phyloP scores from a whole-genome alignment of 2,888 invertebrate species.

The Orthosia gracilis region DNA sequence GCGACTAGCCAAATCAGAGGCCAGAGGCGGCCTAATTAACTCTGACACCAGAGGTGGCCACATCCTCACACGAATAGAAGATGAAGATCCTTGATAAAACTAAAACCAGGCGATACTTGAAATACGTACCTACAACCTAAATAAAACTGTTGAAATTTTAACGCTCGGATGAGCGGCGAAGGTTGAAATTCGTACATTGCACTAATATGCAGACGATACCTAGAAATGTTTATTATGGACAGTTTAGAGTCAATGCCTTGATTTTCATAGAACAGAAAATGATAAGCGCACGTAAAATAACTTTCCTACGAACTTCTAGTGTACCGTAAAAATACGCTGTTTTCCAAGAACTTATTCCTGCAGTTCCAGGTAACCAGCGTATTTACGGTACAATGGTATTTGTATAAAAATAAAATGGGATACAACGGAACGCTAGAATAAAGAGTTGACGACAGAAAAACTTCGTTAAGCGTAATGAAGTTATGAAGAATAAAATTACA shows the following conservation, averaged over 20 bases:
- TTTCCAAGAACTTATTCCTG: background rate
- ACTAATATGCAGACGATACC: no score
- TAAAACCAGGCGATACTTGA: no score
- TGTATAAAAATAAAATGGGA: conserved; percentile 11
- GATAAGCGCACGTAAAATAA: background rate
- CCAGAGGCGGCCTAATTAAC: no score
- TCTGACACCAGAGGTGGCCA: no score
- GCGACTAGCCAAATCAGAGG: no score
- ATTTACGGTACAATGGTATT: background rate
- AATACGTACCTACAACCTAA: no score
- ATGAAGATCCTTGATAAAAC: no score
- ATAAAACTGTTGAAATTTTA: no score
- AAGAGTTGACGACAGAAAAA: conserved; percentile 22
- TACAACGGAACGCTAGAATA: background rate
- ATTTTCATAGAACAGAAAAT: background rate
- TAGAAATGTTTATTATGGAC: background rate
- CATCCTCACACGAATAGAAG: no score
- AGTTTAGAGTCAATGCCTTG: background rate
- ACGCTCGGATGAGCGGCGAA: no score
- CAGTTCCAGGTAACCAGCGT: background rate
- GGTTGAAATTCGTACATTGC: no score
- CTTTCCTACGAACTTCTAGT: background rate
- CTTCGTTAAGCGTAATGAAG: conserved; percentile 17
- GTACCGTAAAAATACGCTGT: background rate
- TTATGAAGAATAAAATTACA: conserved; percentile 27